phyloP scores from a whole-genome alignment of 2,797 vertebrate genomes.

The Esox lucius region DNA sequence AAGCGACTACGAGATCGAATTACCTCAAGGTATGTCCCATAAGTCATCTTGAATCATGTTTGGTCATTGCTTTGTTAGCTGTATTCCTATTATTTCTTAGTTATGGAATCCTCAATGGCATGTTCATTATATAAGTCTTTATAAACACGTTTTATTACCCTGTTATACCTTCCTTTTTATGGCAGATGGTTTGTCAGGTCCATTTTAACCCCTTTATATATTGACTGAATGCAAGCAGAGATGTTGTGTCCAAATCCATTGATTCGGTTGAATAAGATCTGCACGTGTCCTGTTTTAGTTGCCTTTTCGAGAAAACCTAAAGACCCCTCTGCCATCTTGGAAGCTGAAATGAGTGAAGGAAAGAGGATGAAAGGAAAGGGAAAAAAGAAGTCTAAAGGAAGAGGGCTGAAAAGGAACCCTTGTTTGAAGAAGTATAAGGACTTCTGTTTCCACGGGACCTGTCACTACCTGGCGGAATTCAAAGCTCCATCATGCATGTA shows the following conservation, averaged over 20 bases:
- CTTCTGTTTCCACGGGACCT: slow-evolving; percentile 94
- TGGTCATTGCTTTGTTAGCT: neutral
- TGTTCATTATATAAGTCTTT: neutral
- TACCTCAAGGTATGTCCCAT: slow-evolving; percentile 65
- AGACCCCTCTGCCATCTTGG: slow-evolving; percentile 69
- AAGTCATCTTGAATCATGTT: neutral
- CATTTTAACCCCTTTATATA: neutral
- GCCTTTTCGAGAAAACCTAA: slow-evolving; percentile 89
- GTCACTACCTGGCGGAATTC: slow-evolving; percentile 83
- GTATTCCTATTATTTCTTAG: neutral
- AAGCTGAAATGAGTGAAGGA: slow-evolving; percentile 59
- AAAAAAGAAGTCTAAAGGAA: slow-evolving; percentile 82
- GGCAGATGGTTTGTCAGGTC: neutral
- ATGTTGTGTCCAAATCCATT: neutral
- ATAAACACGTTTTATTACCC: neutral
- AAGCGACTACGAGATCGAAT: slow-evolving; percentile 57
- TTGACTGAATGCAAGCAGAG: neutral
- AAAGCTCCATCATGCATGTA: slow-evolving; percentile 86
- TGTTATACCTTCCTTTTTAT: neutral
- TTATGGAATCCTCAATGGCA: neutral
- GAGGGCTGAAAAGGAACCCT: slow-evolving; percentile 92
- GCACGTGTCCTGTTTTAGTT: slow-evolving; percentile 65
- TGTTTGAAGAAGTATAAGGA: slow-evolving; percentile 92
- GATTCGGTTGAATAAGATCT: neutral
- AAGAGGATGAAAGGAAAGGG: slow-evolving; percentile 58